These are phyloP conservation scores for Scatophagus argus DNA, from an alignment of 2,113 vertebrate genomes.

Conservation along the genomic window DNA sequence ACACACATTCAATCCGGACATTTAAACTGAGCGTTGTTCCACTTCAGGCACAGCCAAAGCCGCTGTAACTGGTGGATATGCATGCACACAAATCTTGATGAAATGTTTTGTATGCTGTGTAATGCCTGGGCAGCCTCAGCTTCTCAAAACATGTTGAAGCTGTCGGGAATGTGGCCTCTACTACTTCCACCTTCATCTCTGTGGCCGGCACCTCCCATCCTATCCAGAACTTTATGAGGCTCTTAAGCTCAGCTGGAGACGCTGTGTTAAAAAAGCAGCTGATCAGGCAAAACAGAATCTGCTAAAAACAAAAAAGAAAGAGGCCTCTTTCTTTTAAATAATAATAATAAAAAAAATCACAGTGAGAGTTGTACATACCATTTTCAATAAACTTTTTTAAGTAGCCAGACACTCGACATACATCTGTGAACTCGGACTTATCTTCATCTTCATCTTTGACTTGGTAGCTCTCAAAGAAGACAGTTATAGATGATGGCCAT, in stretches of 20 bases:
- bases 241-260: slow-evolving; percentile 52
- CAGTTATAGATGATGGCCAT: slow-evolving; percentile 53
- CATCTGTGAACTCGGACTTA: not conserved
- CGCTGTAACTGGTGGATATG: slow-evolving; percentile 41
- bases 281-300: not conserved
- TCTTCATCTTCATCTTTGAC: not conserved
- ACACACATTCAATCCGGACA: not conserved
- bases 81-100: slow-evolving; percentile 52
- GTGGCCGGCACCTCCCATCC: slow-evolving; percentile 64
- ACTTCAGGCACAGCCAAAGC: slow-evolving; percentile 50
- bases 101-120: slow-evolving; percentile 39
- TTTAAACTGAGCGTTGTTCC: not conserved
- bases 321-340: not conserved
- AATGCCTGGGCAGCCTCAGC: slow-evolving; percentile 63
- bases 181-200: slow-evolving; percentile 64
- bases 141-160: slow-evolving; percentile 64
- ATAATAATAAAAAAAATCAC: not conserved
- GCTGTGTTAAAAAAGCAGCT: slow-evolving; percentile 28
- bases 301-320: not conserved
- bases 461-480: slow-evolving; percentile 36
- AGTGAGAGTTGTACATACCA: slow-evolving; percentile 23
- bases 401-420: slow-evolving; percentile 48
- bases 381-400: slow-evolving; percentile 60
- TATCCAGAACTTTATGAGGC: slow-evolving; percentile 63
- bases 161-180: slow-evolving; percentile 43